Conservation (phyloP, 2,113 vertebrate genomes). For the Chaetodon trifascialis region DNA sequence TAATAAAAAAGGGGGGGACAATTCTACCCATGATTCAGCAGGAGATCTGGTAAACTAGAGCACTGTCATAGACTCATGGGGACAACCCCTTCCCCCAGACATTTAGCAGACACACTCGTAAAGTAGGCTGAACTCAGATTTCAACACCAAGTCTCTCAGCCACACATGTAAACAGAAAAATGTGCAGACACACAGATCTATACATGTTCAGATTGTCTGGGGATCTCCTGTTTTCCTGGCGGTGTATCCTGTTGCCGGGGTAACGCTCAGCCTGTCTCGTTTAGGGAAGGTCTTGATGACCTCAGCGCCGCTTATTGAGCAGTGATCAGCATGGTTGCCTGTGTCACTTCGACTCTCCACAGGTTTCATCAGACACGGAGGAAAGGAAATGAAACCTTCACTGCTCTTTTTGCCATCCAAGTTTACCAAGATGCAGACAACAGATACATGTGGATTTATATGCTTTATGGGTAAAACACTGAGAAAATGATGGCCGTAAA, state of each 20-base stretch:
- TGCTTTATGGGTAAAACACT: neutral
- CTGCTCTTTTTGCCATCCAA: constrained; percentile 12
- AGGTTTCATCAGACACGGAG: constrained; percentile 12
- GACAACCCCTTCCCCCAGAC: neutral
- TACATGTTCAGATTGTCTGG: constrained; percentile 37
- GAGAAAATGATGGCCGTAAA: neutral
- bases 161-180: constrained; percentile 1
- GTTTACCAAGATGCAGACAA: neutral
- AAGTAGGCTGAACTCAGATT: neutral
- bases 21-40: constrained; percentile 21
- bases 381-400: constrained; percentile 3
- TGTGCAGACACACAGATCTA: neutral
- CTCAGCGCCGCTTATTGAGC: constrained; percentile 61
- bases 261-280: constrained; percentile 70
- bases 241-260: constrained; percentile 73
- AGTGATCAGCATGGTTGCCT: constrained; percentile 66
- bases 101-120: constrained; percentile 7
- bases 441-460: neutral
- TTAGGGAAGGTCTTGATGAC: constrained; percentile 66
- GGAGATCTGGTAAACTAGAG: constrained; percentile 17
- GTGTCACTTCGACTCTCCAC: constrained; percentile 52
- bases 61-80: neutral
- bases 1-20: neutral
- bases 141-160: constrained; percentile 23
- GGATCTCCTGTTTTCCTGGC: constrained; percentile 53